A percentile compares a stretch with the other conserved stretches of the same genome.
Conservation (phyloP, 2,113 vertebrate genomes). For the Tragelaphus buxtoni region DNA sequence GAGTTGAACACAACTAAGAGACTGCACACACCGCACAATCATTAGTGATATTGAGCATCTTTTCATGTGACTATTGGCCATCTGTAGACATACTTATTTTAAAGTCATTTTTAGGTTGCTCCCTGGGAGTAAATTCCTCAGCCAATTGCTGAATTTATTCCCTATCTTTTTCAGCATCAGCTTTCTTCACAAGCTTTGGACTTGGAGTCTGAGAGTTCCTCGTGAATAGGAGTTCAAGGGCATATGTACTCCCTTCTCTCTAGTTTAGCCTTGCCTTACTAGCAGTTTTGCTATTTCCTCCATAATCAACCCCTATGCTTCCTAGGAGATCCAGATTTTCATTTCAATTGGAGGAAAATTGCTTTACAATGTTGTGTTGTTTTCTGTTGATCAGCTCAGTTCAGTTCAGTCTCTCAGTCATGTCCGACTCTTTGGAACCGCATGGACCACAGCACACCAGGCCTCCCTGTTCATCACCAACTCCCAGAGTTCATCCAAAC, state of each 20-base stretch:
- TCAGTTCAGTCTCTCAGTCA: not conserved
- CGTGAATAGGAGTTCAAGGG: not conserved
- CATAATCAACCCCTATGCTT: not conserved
- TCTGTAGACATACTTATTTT: not conserved
- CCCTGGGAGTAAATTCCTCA: not conserved
- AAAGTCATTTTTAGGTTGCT: not conserved
- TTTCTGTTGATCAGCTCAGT: not conserved
- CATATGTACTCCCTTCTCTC: not conserved
- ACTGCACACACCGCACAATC: not conserved
- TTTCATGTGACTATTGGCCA: not conserved
- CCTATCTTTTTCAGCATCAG: not conserved
- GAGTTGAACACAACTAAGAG: not conserved
- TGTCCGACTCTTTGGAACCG: not conserved
- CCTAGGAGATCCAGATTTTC: not conserved
- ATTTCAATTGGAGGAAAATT: not conserved
- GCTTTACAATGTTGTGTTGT: not conserved
- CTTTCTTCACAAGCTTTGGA: not conserved
- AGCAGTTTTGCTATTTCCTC: not conserved
- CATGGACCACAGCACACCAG: fast-evolving
- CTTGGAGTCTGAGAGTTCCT: not conserved
- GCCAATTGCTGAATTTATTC: not conserved
- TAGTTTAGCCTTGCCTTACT: not conserved
- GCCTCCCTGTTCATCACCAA: not conserved
- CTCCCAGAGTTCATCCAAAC: not conserved
- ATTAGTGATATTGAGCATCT: not conserved